Evolutionary conservation across 2,113 vertebrate genomes (phyloP).

Genomic region (crab-eating macaque (Macaca fascicularis)): T2T-MFA8v1.1 NC_088375.1:155406501-155407000

Average conservation of each 20-base stretch:
- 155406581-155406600: too few relatives aligned
- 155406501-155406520: neutral
- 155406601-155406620: neutral
- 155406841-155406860: too few relatives aligned
- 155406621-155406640: neutral
- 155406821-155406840: too few relatives aligned
- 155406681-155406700: neutral
- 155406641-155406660: neutral
- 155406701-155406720: neutral
- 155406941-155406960: too few relatives aligned
- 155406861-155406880: too few relatives aligned
- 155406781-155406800: neutral
- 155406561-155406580: neutral
- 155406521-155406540: neutral
- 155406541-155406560: neutral
- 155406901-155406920: fast-evolving
- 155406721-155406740: neutral
- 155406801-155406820: neutral
- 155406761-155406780: neutral
- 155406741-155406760: neutral
- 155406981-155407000: too few relatives aligned
- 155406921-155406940: too few relatives aligned
- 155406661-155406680: neutral
- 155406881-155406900: too few relatives aligned
- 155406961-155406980: too few relatives aligned